A percentile compares a stretch with the other conserved stretches of the same genome.
Evolutionary conservation across 1,140 invertebrate genomes (phyloP).

Genomic region (Teleopsis dalmanni): DNA sequence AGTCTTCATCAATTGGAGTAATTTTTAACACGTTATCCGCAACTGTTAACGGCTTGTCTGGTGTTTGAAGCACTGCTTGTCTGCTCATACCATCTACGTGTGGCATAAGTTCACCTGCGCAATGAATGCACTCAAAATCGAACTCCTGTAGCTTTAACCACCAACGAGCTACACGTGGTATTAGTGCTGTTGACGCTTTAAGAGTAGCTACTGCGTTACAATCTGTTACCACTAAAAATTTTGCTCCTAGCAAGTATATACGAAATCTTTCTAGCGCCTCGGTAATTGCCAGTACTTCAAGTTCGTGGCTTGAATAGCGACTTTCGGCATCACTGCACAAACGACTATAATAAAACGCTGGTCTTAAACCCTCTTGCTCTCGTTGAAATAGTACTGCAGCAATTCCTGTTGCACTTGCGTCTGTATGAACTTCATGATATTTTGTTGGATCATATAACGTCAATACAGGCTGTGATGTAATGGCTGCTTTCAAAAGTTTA

Average conservation of each 20-base stretch:
- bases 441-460: constrained; percentile 7
- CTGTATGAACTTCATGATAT: constrained; percentile 27
- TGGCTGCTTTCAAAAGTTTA: background rate
- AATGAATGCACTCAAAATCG: background rate
- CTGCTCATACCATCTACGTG: constrained; percentile 2
- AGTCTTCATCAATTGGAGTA: background rate
- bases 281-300: constrained; percentile 12
- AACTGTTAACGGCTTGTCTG: background rate
- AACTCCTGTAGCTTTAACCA: background rate
- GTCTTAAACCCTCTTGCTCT: constrained; percentile 4
- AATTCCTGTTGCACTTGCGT: constrained; percentile 23
- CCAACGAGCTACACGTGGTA: background rate
- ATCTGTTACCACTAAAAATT: constrained; percentile 38
- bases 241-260: constrained; percentile 38
- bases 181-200: constrained; percentile 21
- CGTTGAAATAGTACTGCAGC: constrained; percentile 32
- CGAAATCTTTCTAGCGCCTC: constrained; percentile 13
- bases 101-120: background rate
- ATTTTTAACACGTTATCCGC: background rate
- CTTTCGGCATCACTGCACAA: constrained; percentile 16
- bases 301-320: constrained; percentile 32
- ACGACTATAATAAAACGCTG: constrained; percentile 13
- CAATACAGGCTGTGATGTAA: constrained; percentile 12
- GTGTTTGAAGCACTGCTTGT: background rate
- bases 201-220: constrained; percentile 32